These are phyloP conservation scores for Drosophila nigricruria DNA, from an alignment of 2,888 invertebrate genomes.

Conservation along the genomic window DNA sequence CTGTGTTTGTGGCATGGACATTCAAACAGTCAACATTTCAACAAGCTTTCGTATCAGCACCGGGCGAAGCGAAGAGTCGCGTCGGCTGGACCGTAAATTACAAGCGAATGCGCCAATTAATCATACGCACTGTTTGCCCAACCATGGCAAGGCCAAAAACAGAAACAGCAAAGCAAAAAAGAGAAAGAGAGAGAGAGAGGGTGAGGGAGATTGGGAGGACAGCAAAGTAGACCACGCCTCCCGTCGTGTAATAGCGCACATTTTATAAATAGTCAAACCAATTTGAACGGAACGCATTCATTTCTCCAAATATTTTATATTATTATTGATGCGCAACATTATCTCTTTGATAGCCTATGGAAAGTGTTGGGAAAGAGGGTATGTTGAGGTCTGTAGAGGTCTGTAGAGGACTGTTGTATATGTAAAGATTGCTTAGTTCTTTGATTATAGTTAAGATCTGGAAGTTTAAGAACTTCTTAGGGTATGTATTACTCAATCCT, in stretches of 20 bases:
- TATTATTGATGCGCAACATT: slow-evolving; percentile 10
- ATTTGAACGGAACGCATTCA: slow-evolving; percentile 8
- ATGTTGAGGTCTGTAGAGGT: too few species aligned
- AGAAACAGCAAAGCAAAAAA: slow-evolving; percentile 19
- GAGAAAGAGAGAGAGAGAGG: not conserved
- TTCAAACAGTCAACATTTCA: slow-evolving; percentile 50
- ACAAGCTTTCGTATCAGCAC: slow-evolving; percentile 29
- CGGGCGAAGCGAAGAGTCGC: slow-evolving; percentile 3
- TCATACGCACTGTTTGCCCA: slow-evolving; percentile 68
- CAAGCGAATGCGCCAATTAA: slow-evolving; percentile 54
- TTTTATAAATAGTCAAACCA: slow-evolving; percentile 31
- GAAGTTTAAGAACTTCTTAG: too few species aligned
- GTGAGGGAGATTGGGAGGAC: not conserved
- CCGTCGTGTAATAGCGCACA: slow-evolving; percentile 32
- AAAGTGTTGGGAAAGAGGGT: not conserved
- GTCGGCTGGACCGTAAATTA: slow-evolving; percentile 36
- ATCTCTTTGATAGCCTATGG: not conserved
- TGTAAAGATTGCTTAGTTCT: not conserved
- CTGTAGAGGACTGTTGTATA: too few species aligned
- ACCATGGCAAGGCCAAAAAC: slow-evolving; percentile 41
- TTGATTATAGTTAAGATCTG: too few species aligned
- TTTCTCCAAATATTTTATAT: not conserved
- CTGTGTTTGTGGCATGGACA: slow-evolving; percentile 28
- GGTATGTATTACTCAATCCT: too few species aligned
- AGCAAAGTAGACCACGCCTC: slow-evolving; percentile 6